Base-by-base conservation (phyloP, 2,113 vertebrate genomes). In the Siphamia tubifer region DNA sequence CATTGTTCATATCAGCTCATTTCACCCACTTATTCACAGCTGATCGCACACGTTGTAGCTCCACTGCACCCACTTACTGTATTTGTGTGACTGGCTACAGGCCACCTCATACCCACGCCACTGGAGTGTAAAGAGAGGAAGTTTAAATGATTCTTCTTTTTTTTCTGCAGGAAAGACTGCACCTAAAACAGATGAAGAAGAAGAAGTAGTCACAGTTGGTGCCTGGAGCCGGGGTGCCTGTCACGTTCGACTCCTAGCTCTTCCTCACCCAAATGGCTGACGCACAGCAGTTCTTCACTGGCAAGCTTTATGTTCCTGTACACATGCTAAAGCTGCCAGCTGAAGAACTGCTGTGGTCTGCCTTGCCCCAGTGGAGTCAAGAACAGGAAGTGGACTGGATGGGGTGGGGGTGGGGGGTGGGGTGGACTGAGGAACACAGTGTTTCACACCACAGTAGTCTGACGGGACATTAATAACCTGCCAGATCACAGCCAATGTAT, bases 301-400 rank as follows among this genome's bases (percentile, higher is more conserved):
- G 97, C 97, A 94, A 96, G 97, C 97, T 99, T 99, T 99, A 99
- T 94, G 97, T 98, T 94, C 91, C 88, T 94, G 87, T 95, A 89
- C 88, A 90, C 82, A 94, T 93, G 94, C 98, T 98, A 98, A 99
- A 99, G 98, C 98, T 99, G 98, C 98, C 98, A 98, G 98, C 97
- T 98, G 98, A 99, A 99, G 98, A 99, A 98, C 98, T 98, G 96
- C 95, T 96, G 94, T 95, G 94, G 91, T 95, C 94, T 92, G 96
- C 95, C 90, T 89, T 93, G 93, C 89, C 90, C 94, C 81, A 76
- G 94, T 55, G n/a, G 30, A 52, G 39, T 71, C 21, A 32, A 67
- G 52, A 34, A 32, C 48, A 79, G 49, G 78, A 77, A 69, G 42
- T 15, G 31, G 32, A 48, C 15, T 19, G 45, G 2, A n/a, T n/a